A percentile compares a stretch with the other conserved stretches of the same genome.
phyloP scores from a whole-genome alignment of 2,888 invertebrate species.

The Villa cingulata region DNA sequence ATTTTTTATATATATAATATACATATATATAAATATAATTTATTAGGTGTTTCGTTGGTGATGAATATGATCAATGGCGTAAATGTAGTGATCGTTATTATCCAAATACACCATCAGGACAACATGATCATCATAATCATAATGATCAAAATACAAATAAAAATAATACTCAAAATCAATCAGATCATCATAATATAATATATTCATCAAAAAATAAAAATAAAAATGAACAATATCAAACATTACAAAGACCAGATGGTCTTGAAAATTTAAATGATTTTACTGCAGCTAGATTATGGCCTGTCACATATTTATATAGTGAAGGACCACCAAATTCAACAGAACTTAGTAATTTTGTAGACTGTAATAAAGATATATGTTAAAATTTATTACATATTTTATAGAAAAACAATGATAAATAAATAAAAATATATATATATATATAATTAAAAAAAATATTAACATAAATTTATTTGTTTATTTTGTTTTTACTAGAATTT shows the following conservation, averaged over 20 bases:
- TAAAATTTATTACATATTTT: constrained; percentile 14
- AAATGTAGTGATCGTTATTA: constrained; percentile 75
- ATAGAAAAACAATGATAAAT: no score
- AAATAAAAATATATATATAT: no score
- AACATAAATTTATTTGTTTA: no score
- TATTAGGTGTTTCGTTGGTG: constrained; percentile 71
- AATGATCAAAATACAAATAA: constrained; percentile 19
- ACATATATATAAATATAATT: background rate
- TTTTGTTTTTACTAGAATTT: no score
- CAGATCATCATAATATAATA: constrained; percentile 13
- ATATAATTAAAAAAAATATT: no score
- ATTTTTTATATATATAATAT: no score
- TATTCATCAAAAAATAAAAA: constrained; percentile 13
- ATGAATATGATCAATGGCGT: constrained; percentile 65
- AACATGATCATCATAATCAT: constrained; percentile 28
- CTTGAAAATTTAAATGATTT: constrained; percentile 32
- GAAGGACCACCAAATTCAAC: constrained; percentile 65
- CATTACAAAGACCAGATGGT: constrained; percentile 32
- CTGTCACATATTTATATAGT: constrained; percentile 68
- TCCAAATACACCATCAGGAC: constrained; percentile 32
- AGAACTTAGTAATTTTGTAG: constrained; percentile 36
- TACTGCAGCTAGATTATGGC: constrained; percentile 49
- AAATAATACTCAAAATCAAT: constrained; percentile 17
- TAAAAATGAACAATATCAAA: constrained; percentile 26
- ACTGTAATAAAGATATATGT: constrained; percentile 36